phyloP scores from a whole-genome alignment of 2,797 vertebrate genomes.

The Gobionotothen gibberifrons region DNA sequence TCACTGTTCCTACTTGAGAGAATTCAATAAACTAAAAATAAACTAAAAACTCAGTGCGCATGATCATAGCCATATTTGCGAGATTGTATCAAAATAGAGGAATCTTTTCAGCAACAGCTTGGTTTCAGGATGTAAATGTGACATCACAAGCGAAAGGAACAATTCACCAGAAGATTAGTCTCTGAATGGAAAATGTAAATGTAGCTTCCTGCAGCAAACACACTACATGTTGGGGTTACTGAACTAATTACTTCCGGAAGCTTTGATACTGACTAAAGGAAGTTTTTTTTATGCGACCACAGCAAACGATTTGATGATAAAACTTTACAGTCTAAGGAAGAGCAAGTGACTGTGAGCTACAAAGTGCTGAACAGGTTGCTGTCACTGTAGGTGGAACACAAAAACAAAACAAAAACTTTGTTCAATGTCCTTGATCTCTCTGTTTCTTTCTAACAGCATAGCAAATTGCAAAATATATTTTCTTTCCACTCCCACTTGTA shows the following conservation, averaged over 20 bases:
- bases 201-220: conserved; percentile 42
- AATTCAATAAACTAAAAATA: neutral
- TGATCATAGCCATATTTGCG: neutral
- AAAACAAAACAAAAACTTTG: conserved; percentile 54
- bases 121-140: neutral
- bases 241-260: conserved; percentile 55
- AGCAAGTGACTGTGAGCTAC: conserved; percentile 46
- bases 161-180: conserved; percentile 20
- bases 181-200: conserved; percentile 37
- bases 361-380: conserved; percentile 57
- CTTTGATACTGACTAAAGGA: conserved; percentile 48
- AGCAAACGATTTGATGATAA: conserved; percentile 58
- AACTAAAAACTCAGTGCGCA: neutral
- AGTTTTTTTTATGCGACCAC: conserved; percentile 35
- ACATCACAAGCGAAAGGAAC: conserved; percentile 15
- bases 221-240: conserved; percentile 15
- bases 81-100: neutral
- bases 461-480: conserved; percentile 44
- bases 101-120: neutral
- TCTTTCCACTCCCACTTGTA: conserved; percentile 31
- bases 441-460: conserved; percentile 22
- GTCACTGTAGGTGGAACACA: conserved; percentile 45
- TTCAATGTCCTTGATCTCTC: conserved; percentile 55
- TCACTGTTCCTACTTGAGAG: conserved; percentile 10
- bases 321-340: conserved; percentile 32